Conservation (phyloP, 2,797 vertebrate genomes). For the Pterois miles region DNA sequence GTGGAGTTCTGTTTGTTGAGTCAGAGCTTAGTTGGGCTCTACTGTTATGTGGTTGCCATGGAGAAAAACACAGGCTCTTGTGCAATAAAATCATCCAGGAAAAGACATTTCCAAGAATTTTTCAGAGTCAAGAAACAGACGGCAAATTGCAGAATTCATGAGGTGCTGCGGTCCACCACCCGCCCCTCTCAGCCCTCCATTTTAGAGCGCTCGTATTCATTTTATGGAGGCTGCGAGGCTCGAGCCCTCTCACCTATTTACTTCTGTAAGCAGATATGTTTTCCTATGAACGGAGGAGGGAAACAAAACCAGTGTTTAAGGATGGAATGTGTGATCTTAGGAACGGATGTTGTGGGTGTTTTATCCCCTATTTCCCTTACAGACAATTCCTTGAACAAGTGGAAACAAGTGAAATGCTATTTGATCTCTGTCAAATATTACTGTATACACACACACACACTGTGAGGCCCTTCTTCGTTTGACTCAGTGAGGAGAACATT, state of each 20-base stretch:
- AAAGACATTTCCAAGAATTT: constrained; percentile 84
- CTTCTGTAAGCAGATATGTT: constrained; percentile 82
- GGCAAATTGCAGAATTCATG: constrained; percentile 78
- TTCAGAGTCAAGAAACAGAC: constrained; percentile 82
- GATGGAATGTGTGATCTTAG: constrained; percentile 81
- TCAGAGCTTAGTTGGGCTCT: constrained; percentile 83
- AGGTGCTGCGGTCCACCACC: constrained; percentile 75
- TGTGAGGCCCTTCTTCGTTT: constrained; percentile 54
- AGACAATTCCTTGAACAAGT: constrained; percentile 82
- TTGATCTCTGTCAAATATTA: constrained; percentile 78
- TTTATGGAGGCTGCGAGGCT: constrained; percentile 74
- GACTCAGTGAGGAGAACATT: constrained; percentile 46
- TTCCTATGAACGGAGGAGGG: constrained; percentile 75
- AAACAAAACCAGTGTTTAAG: constrained; percentile 80
- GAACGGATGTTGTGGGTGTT: constrained; percentile 84
- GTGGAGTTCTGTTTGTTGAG: constrained; percentile 85
- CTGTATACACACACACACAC: constrained; percentile 54
- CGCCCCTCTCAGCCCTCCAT: constrained; percentile 72
- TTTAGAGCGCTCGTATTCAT: constrained; percentile 72
- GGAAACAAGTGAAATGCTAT: constrained; percentile 82
- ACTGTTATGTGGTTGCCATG: constrained; percentile 85
- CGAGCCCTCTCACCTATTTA: constrained; percentile 79
- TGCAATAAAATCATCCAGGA: constrained; percentile 84
- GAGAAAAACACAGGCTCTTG: constrained; percentile 85
- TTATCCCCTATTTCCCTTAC: constrained; percentile 80